Conservation (phyloP, 1,140 invertebrate species). For the Melitaea cinxia region DNA sequence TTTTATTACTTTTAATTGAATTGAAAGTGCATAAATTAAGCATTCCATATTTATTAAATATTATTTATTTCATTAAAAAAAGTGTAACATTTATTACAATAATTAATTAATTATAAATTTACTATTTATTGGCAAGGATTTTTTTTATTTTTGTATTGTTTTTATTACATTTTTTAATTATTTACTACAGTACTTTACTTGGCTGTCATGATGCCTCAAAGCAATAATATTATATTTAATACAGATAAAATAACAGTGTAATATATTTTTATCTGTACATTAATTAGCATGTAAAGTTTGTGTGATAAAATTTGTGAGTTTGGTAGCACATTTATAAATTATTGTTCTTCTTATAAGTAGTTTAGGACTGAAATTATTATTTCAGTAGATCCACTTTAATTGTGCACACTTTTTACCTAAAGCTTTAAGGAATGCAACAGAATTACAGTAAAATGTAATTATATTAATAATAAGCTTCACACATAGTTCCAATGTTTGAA, state of each 20-base stretch:
- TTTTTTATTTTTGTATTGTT: not conserved
- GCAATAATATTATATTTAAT: not conserved
- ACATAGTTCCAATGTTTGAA: not conserved
- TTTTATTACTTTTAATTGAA: not conserved
- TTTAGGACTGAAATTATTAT: not conserved
- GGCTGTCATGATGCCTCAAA: constrained; percentile 17
- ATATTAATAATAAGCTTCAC: not conserved
- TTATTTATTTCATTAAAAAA: not conserved
- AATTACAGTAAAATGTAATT: not conserved
- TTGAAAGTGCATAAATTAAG: not conserved
- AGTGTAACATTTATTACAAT: not conserved
- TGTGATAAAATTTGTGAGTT: not conserved
- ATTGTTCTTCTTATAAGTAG: not conserved
- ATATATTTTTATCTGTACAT: not conserved
- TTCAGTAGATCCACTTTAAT: too few species aligned
- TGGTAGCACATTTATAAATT: not conserved
- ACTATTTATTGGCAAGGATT: not conserved
- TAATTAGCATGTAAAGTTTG: too few species aligned
- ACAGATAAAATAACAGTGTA: not conserved
- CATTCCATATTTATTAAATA: not conserved
- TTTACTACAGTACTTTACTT: not conserved
- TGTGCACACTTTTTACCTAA: too few species aligned
- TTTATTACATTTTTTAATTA: not conserved
- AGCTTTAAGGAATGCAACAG: too few species aligned
- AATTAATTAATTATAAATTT: not conserved